phyloP scores from a whole-genome alignment of 2,888 invertebrate genomes.

The Melieria picta region DNA sequence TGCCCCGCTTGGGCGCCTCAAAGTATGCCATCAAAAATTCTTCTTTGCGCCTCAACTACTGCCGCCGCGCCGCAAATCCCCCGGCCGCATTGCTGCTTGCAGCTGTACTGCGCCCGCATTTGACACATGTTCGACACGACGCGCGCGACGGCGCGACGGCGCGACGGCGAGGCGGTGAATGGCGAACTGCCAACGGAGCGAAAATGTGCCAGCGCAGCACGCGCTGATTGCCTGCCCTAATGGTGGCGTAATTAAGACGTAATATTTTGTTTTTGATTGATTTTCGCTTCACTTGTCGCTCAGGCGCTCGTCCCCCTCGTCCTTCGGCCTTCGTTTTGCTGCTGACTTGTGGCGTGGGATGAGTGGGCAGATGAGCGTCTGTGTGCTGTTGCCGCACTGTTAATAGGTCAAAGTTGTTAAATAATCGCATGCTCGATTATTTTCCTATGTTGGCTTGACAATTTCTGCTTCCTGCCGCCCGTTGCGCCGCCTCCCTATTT shows the following conservation, averaged over 20 bases:
- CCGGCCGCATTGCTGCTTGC: too few species aligned
- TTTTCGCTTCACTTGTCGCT: conserved; percentile 14
- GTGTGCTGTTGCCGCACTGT: conserved; percentile 1
- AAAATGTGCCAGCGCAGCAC: not conserved
- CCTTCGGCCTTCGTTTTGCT: conserved; percentile 9
- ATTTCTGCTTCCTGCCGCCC: too few species aligned
- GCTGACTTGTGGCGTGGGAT: not conserved
- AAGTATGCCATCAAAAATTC: conserved; percentile 10
- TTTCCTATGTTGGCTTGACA: conserved; percentile 18
- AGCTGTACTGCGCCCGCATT: too few species aligned
- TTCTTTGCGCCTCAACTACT: not conserved
- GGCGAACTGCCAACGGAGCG: not conserved
- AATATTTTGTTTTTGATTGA: conserved; percentile 40
- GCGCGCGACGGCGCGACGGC: too few species aligned
- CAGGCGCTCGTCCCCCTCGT: too few species aligned
- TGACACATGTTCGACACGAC: too few species aligned
- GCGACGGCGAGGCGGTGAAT: too few species aligned
- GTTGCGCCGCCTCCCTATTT: too few species aligned
- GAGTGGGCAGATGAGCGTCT: too few species aligned
- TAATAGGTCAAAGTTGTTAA: conserved; percentile 42
- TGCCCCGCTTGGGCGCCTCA: conserved; percentile 5
- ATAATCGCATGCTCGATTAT: conserved; percentile 42
- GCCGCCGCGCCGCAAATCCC: too few species aligned
- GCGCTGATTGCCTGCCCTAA: conserved; percentile 24
- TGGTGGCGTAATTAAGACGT: conserved; percentile 39